Base-by-base conservation (phyloP, 2,113 vertebrate species). In the Mola mola region DNA sequence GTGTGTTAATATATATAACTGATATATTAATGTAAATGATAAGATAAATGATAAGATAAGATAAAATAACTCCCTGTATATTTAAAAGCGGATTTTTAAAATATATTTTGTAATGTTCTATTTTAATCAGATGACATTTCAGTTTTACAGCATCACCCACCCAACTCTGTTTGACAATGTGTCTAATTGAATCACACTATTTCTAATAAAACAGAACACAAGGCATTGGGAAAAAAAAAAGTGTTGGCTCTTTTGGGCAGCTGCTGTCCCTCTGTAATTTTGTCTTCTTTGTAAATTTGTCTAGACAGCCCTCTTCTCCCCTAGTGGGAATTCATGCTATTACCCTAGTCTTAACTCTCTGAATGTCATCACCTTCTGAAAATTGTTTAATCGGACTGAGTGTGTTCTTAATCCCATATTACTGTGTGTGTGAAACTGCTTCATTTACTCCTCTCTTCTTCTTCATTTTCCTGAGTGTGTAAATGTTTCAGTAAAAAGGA, bases 401-500 rank as follows among this genome's bases (percentile, higher is more conserved):
- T 51, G 25, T 66, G 4, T 71, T 75, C 65, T 48, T 63, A 66
- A 79, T 78, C 72, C 69, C 51, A 20, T 38, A 68, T 75, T 71
- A 60, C 58, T 66, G 33, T 28, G 44, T 28, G 44, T 67, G 48
- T 24, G 56, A 75, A 41, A 41, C 60, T 21, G 56, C 16, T 66
- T 82, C 66, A 75, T 80, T 80, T 83, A 31, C 55, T 79, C 46
- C 21, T 38, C 66, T 68, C 50, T 29, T 7, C 66, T 44, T 70
- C 66, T 69, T 74, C 52, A 24, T 62, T 80, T 67, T 67, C 28
- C 56, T 16, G 4, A 44, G 47, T 44, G 69, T 60, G 57, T 79
- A 65, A 78, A 65, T 65, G 57, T 75, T 79, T 80, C 43, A 41
- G 72, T 21, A 26, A 20, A n/a, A 49, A 47, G 21, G 67, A 43